Evolutionary conservation across 2,888 invertebrate species (phyloP).

Genomic region (Troides helena): DNA sequence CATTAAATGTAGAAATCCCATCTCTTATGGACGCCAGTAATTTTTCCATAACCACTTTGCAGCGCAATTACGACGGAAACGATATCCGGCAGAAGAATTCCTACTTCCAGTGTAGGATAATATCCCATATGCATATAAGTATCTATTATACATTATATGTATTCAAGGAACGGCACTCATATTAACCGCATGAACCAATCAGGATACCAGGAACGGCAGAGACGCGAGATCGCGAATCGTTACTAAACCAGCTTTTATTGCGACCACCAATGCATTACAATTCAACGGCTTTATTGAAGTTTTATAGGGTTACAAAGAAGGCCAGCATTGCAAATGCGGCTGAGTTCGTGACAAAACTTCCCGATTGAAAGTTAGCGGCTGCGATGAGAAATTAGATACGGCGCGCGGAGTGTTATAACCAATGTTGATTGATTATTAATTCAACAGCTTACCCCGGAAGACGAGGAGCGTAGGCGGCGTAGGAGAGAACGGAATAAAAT

Average conservation of each 20-base stretch:
- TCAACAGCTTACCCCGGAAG: constrained; percentile 90
- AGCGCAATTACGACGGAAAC: too few species aligned
- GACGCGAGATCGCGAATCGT: constrained; percentile 56
- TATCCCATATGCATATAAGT: background rate
- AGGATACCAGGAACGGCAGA: constrained; percentile 35
- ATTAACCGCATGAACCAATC: constrained; percentile 31
- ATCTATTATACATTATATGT: background rate
- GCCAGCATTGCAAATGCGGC: constrained; percentile 63
- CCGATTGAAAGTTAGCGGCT: constrained; percentile 59
- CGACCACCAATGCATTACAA: constrained; percentile 59
- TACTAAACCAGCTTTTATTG: constrained; percentile 62
- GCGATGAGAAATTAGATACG: constrained; percentile 56
- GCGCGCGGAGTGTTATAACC: constrained; percentile 31
- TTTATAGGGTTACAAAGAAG: constrained; percentile 72
- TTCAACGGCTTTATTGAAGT: constrained; percentile 74
- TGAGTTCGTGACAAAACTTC: constrained; percentile 67
- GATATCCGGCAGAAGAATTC: too few species aligned
- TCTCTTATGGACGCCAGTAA: too few species aligned
- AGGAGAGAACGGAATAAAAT: constrained; percentile 96
- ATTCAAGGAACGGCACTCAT: constrained; percentile 1
- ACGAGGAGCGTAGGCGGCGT: constrained; percentile 91
- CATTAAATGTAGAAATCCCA: too few species aligned
- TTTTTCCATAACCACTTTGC: too few species aligned
- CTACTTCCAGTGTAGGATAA: background rate
- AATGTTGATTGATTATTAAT: constrained; percentile 24